phyloP scores from a whole-genome alignment of 1,140 invertebrate species.

The Episyrphus balteatus region DNA sequence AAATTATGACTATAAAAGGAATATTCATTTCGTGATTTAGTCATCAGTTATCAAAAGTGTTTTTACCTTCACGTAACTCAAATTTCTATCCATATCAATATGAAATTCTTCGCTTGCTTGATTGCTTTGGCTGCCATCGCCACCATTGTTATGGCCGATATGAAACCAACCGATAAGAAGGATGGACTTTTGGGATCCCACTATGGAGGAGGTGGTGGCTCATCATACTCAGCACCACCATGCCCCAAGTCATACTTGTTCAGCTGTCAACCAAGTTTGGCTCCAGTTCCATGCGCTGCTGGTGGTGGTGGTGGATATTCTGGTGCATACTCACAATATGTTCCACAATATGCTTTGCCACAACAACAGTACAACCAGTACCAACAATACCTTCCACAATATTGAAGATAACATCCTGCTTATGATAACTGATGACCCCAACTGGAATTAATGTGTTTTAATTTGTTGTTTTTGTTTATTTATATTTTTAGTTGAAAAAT shows the following conservation, averaged over 20 bases:
- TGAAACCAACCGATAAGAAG: not conserved
- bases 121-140: not conserved
- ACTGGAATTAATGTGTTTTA: too few relatives aligned
- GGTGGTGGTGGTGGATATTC: conserved; percentile 21
- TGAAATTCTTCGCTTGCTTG: not conserved
- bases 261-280: conserved; percentile 27
- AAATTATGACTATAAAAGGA: too few relatives aligned
- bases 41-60: not conserved
- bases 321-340: conserved; percentile 26
- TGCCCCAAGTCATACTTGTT: conserved; percentile 29
- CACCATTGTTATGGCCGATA: not conserved
- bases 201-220: conserved; percentile 10
- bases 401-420: not conserved
- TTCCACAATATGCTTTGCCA: conserved; percentile 17
- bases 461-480: too few relatives aligned
- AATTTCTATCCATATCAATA: not conserved
- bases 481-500: too few relatives aligned
- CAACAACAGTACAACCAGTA: conserved; percentile 14
- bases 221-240: conserved; percentile 19
- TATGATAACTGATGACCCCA: too few relatives aligned
- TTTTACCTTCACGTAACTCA: not conserved
- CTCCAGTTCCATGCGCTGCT: conserved; percentile 26
- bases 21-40: not conserved
- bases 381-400: conserved; percentile 5
- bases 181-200: conserved; percentile 21